These are phyloP conservation scores for Sebastolobus altivelis DNA, from an alignment of 2,797 vertebrate species.

Conservation along the genomic window DNA sequence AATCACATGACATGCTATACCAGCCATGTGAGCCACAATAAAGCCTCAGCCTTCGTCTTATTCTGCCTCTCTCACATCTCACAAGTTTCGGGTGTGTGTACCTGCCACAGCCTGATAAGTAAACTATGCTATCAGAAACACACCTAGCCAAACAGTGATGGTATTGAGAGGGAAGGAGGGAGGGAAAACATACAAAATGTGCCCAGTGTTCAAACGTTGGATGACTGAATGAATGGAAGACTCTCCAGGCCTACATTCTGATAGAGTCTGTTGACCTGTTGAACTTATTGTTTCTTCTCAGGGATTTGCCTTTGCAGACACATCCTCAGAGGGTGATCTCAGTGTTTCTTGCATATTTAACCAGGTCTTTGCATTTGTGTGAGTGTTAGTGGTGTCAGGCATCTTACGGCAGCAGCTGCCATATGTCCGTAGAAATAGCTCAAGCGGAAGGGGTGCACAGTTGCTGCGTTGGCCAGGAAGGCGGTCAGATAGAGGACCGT, in stretches of 20 bases:
- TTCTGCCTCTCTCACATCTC: not conserved
- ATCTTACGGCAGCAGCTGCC: constrained; percentile 89
- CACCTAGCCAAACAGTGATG: not conserved
- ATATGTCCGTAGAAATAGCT: constrained; percentile 72
- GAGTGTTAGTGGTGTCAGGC: constrained; percentile 17
- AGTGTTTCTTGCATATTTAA: not conserved
- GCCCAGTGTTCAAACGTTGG: not conserved
- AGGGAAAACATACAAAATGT: not conserved
- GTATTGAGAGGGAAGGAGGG: not conserved
- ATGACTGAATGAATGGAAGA: not conserved
- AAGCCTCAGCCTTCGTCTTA: not conserved
- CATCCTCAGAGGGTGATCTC: not conserved
- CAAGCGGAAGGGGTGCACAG: constrained; percentile 27
- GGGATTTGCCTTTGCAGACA: not conserved
- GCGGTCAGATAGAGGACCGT: constrained; percentile 88
- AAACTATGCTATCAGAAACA: constrained; percentile 14
- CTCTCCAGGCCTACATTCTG: not conserved
- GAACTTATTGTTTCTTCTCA: not conserved
- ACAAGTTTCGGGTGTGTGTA: not conserved
- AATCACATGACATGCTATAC: constrained; percentile 11
- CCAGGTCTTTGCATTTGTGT: not conserved
- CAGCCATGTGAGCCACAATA: not conserved
- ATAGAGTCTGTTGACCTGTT: not conserved
- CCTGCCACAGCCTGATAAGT: not conserved
- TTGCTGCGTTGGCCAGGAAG: constrained; percentile 85